Evolutionary conservation across 2,888 invertebrate species (phyloP).

Genomic region (Orthonevra nobilis): DNA sequence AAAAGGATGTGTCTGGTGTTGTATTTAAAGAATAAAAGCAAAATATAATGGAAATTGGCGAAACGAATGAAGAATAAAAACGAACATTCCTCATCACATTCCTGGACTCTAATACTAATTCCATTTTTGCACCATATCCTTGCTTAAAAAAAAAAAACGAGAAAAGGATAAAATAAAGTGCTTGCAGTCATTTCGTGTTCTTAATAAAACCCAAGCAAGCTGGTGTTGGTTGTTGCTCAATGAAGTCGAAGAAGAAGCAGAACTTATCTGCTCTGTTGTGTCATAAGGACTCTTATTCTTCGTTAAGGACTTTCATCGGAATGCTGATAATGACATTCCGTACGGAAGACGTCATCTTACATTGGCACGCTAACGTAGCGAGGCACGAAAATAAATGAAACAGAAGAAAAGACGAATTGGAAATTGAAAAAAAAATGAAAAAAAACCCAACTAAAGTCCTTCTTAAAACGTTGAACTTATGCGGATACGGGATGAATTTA

Average conservation of each 20-base stretch:
- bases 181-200: conserved; percentile 54
- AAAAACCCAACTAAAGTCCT: no score
- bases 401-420: conserved; percentile 48
- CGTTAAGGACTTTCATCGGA: conserved; percentile 58
- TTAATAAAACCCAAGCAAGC: conserved; percentile 34
- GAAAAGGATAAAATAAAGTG: conserved; percentile 32
- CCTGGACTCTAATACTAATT: conserved; percentile 2
- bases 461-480: neutral
- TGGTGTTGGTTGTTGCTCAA: neutral
- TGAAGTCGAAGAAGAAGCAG: conserved; percentile 15
- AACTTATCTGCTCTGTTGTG: conserved; percentile 28
- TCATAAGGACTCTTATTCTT: conserved; percentile 42
- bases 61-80: conserved; percentile 45
- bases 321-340: conserved; percentile 70
- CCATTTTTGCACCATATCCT: neutral
- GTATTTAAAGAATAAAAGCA: conserved; percentile 12
- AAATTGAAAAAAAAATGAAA: conserved; percentile 47
- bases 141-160: conserved; percentile 2
- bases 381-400: conserved; percentile 43
- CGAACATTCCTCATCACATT: conserved; percentile 48
- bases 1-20: conserved; percentile 48
- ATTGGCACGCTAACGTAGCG: conserved; percentile 45
- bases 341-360: conserved; percentile 32
- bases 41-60: conserved; percentile 48
- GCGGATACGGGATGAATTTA: conserved; percentile 32